Percentiles rank a stretch among this genome's conserved stretches.
Conservation (phyloP, 2,888 invertebrate genomes). For the Temnothorax rugatulus region DNA sequence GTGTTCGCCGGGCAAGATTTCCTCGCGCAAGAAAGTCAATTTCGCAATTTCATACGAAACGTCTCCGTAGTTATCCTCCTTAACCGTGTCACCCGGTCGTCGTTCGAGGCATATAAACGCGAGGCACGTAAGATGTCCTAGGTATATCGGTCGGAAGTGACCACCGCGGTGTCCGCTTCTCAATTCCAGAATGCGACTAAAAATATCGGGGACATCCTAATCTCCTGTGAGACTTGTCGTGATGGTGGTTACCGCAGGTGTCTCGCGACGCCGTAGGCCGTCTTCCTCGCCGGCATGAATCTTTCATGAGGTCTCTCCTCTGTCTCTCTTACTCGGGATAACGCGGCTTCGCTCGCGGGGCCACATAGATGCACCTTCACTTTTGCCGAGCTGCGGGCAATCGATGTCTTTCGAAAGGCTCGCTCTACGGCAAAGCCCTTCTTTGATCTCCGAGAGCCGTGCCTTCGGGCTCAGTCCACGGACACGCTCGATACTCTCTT, state of each 20-base stretch:
- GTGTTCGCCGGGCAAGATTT: not conserved
- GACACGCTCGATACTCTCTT: conserved; percentile 1
- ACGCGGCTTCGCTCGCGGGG: conserved; percentile 28
- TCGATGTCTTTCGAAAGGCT: conserved; percentile 33
- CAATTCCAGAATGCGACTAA: conserved; percentile 59
- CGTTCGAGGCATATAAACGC: conserved; percentile 26
- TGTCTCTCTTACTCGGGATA: conserved; percentile 20
- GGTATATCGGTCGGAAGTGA: conserved; percentile 48
- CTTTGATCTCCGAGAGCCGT: conserved; percentile 27
- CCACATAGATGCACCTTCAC: conserved; percentile 64
- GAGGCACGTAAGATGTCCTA: conserved; percentile 30
- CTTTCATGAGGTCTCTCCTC: conserved; percentile 54
- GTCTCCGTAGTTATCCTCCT: not conserved
- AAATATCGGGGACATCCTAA: conserved; percentile 69
- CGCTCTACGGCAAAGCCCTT: conserved; percentile 23
- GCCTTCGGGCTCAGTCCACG: conserved; percentile 9
- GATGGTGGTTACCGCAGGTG: conserved; percentile 59
- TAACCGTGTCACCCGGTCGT: conserved; percentile 39
- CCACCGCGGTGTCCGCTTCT: conserved; percentile 7
- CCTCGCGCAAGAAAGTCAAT: conserved; percentile 37
- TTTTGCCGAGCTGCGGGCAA: conserved; percentile 51
- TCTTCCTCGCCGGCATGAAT: conserved; percentile 51
- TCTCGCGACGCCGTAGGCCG: conserved; percentile 43
- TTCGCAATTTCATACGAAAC: not conserved
- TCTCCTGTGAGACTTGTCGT: conserved; percentile 60